Percentiles rank a stretch among this genome's conserved stretches.
These are phyloP conservation scores for Setophaga petechia DNA, from an alignment of 2,113 vertebrate genomes.

Conservation along the genomic window DNA sequence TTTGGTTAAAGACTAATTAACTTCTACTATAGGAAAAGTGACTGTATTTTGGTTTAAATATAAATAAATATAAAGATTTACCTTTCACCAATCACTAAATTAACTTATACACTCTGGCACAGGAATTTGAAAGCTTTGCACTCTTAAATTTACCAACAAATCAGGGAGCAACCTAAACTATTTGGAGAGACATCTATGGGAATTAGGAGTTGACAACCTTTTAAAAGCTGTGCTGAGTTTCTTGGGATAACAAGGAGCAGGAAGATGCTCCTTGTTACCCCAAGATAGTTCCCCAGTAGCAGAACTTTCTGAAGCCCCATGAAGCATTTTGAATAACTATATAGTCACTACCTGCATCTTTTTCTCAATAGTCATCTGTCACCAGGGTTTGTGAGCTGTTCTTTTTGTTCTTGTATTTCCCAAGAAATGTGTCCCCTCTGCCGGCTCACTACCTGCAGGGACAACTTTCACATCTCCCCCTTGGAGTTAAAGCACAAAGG, in stretches of 20 bases:
- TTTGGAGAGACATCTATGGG: neutral
- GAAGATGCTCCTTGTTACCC: neutral
- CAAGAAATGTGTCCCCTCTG: neutral
- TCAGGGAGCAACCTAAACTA: neutral
- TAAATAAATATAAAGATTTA: neutral
- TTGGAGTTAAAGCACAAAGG: neutral
- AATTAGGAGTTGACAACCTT: neutral
- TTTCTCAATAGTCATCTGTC: neutral
- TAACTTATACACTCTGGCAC: neutral
- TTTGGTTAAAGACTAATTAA: neutral
- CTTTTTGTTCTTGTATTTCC: neutral
- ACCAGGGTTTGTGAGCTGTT: neutral
- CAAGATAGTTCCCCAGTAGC: neutral
- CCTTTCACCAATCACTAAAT: neutral
- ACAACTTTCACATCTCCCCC: neutral
- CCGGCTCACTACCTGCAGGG: fast-evolving
- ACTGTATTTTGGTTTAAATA: neutral
- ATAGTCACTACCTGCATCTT: neutral
- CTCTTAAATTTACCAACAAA: neutral
- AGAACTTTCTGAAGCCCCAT: neutral
- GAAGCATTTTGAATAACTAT: neutral
- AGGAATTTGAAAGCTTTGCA: neutral
- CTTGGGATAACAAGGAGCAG: neutral
- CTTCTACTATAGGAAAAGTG: neutral
- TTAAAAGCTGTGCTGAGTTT: neutral